phyloP scores from a whole-genome alignment of 2,113 vertebrate species.

The Felis catus region F.catus_Fca126_mat1.0 CM031412.1:131499001-131499500 shows the following conservation, averaged over 20 bases:
- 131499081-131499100: not conserved
- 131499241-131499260: not conserved
- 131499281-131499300: not conserved
- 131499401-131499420: not conserved
- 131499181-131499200: not conserved
- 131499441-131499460: not conserved
- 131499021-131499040: not conserved
- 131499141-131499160: not conserved
- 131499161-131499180: not conserved
- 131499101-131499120: not conserved
- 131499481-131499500: not conserved
- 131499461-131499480: not conserved
- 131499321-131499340: not conserved
- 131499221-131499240: not conserved
- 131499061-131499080: not conserved
- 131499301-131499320: not conserved
- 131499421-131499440: not conserved
- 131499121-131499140: not conserved
- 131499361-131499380: not conserved
- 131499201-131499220: not conserved
- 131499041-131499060: not conserved
- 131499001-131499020: not conserved
- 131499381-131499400: not conserved
- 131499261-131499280: not conserved
- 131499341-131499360: constrained; percentile 3